Conservation (phyloP, 1,140 invertebrate genomes). For the Subanguina moxae region DNA sequence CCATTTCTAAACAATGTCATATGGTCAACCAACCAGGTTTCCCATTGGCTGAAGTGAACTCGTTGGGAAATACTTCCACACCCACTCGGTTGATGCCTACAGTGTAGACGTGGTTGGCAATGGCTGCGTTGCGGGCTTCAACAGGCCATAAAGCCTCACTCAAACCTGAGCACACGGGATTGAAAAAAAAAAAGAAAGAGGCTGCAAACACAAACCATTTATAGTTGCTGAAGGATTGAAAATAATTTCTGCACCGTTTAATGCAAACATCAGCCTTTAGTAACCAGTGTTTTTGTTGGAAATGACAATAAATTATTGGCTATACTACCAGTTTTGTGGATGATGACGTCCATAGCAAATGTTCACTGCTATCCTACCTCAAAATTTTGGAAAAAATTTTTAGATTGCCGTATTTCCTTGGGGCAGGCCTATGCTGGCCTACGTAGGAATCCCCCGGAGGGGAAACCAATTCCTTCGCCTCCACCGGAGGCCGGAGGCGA, state of each 20-base stretch:
- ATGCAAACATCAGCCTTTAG: slow-evolving; percentile 77
- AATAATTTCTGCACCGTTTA: slow-evolving; percentile 96
- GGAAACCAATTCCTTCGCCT: no score
- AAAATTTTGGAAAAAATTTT: slow-evolving; percentile 60
- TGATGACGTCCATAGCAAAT: slow-evolving; percentile 98
- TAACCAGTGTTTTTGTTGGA: background rate
- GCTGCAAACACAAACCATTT: slow-evolving; percentile 60
- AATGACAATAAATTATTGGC: background rate
- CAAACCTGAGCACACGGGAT: no score
- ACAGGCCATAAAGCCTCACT: background rate
- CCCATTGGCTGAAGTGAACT: slow-evolving; percentile 90
- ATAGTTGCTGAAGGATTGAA: slow-evolving; percentile 98
- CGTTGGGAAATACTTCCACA: slow-evolving; percentile 77
- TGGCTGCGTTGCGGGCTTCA: slow-evolving; percentile 90
- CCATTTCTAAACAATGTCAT: no score
- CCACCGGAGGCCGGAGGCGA: no score
- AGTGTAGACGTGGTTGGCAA: slow-evolving; percentile 89
- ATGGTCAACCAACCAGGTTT: slow-evolving; percentile 63
- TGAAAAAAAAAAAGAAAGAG: no score
- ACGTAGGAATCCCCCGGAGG: no score
- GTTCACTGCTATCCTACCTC: slow-evolving; percentile 84
- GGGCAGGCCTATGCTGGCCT: no score
- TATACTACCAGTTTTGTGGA: slow-evolving; percentile 81
- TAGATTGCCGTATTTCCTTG: no score
- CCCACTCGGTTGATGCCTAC: slow-evolving; percentile 93